Base-by-base conservation (phyloP, 2,113 vertebrate genomes). In the Tragelaphus scriptus region DNA sequence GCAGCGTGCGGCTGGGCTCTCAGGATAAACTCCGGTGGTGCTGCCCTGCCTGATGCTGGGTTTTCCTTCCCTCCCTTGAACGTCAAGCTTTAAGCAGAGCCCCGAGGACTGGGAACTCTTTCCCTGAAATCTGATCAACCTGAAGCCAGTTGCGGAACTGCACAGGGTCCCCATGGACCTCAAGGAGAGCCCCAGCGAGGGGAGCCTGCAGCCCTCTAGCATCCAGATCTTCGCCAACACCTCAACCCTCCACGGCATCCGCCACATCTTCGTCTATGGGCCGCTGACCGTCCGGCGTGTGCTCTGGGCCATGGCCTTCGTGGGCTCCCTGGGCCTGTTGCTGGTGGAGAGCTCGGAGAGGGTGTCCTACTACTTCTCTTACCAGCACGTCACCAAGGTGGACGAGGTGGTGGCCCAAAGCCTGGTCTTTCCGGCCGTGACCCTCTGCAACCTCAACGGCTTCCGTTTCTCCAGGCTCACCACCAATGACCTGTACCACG, bases 401-500 rank as follows among this genome's bases (percentile, higher is more conserved):
- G 99, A 99, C 0, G 99, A 99, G 49, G 99, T 99, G 11, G 99
- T 99, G 61, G 99, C 99, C 0, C 99, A 99, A 97, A 99, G 99
- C 98, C 98, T 99, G 96, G 99, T 99, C 86, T 99, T 99, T 95
- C 99, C 99, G 0, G 99, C 99, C 0, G 99, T 99, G 97, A 99
- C 99, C 96, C 98, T 99, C 97, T 99, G 99, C 97, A 99, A 99
- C 98, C 99, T 99, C 95, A 99, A 99, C 0, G 98, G 99, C 59
- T 99, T 99, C 97, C 99, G 99, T 85, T 99, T 99, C 96, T 99
- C 99, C 97, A 99, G 98, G 75, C 99, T 99, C 85, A 99, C 99
- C 19, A 99, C 99, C 96, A 99, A 99, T 0, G 99, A 99, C 98
- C 98, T 99, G 98, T 99, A 99, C 98, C 99, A 99, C 0, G 99